Base-by-base conservation (phyloP, 2,797 vertebrate species). In the Agapornis canus region DNA sequence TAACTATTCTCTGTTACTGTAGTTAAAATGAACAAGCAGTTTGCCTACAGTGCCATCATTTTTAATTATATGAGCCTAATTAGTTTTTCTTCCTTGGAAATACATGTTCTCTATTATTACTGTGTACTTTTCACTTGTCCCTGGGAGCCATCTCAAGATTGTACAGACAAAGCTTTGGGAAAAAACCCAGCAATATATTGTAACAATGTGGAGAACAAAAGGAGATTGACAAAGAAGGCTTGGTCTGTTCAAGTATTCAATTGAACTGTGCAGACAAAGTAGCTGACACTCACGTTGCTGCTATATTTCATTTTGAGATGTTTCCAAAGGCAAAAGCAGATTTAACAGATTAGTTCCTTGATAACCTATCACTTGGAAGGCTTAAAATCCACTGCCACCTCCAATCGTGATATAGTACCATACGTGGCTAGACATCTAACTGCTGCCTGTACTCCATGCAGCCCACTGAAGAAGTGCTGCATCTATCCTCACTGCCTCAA, bases 41-140 rank as follows among this genome's bases (percentile, higher is more conserved):
- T 86, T 90, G 94, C 90, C 91, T 94, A 83, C 82, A 93, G 91
- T 89, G 63, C 76, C 43, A 75, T 78, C 17, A 42, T 73, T 86
- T 90, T 93, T 94, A 95, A 95, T 96, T 96, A 96, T 95, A 86
- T 40, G 37, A 95, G 82, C 79, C 63, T 96, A 93, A 97, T 97
- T 96, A 93, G 79, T 48, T 95, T 84, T 84, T 89, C 66, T 84
- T 83, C 79, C 45, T 77, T 84, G 40, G 52, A 92, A 94, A 94
- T 68, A 71, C 73, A 91, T 8, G 73, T 25, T 82, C 63, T 87
- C 77, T 82, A 35, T 84, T 90, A 92, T 92, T 82, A 57, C 80
- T 82, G 40, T 25, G 73, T 71, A 82, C n/a, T 70, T 88, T 51
- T 78, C 65, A 71, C 65, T 86, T 83, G 78, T 88, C 77, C 73